Evolutionary conservation across 2,113 vertebrate species (phyloP).

Genomic region (Tupaia chinensis): DNA sequence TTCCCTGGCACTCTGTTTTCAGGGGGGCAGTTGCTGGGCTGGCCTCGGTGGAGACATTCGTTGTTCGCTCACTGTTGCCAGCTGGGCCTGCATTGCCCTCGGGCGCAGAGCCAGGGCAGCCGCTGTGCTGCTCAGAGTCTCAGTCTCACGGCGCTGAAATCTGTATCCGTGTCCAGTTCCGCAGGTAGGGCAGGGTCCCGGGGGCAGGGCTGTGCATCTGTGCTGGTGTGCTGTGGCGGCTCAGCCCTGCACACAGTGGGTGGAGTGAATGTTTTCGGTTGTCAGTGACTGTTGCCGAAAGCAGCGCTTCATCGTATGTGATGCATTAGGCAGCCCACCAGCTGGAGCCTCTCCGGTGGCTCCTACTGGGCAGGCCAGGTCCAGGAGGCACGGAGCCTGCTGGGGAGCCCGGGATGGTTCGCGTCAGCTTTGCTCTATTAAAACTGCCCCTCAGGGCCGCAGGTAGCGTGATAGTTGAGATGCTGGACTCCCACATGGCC

Average conservation of each 20-base stretch:
- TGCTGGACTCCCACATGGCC: too few species aligned
- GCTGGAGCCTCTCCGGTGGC: background rate
- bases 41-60: background rate
- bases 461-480: too few species aligned
- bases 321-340: background rate
- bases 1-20: background rate
- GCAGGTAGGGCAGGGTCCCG: background rate
- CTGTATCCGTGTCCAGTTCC: background rate
- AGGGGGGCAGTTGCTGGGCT: background rate
- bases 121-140: background rate
- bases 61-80: background rate
- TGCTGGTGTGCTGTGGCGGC: background rate
- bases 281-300: too few species aligned
- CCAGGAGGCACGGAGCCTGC: too few species aligned
- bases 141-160: background rate
- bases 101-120: background rate
- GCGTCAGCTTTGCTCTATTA: background rate
- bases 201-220: background rate
- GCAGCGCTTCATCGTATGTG: background rate
- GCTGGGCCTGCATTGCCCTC: background rate
- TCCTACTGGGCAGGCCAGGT: background rate
- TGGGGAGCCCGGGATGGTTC: background rate
- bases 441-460: background rate
- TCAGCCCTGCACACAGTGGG: too few species aligned
- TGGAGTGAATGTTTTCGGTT: background rate